A percentile compares a stretch with the other conserved stretches of the same genome.
These are phyloP conservation scores for Bruchidius siliquastri DNA, from an alignment of 2,888 invertebrate genomes.

Conservation along the genomic window DNA sequence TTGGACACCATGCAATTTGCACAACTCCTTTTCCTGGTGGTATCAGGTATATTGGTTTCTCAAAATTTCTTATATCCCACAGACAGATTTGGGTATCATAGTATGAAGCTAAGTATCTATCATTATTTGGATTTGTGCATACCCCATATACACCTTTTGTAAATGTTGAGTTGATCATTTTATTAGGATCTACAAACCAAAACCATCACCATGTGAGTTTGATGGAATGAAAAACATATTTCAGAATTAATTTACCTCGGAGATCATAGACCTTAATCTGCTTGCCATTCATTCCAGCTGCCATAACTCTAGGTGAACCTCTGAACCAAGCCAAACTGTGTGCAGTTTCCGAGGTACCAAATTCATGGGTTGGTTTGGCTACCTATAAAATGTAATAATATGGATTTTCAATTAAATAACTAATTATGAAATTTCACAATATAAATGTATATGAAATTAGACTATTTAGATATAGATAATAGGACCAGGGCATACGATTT, in stretches of 20 bases:
- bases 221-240: no score
- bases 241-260: slow-evolving; percentile 58
- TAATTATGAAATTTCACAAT: no score
- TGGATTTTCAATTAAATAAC: no score
- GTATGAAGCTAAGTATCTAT: slow-evolving; percentile 78
- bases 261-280: slow-evolving; percentile 85
- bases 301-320: slow-evolving; percentile 66
- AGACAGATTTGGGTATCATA: slow-evolving; percentile 75
- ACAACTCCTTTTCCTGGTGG: slow-evolving; percentile 65
- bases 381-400: slow-evolving; percentile 23
- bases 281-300: slow-evolving; percentile 88
- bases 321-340: slow-evolving; percentile 83
- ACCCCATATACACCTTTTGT: slow-evolving; percentile 84
- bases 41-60: slow-evolving; percentile 74
- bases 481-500: no score
- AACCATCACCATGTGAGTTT: not conserved
- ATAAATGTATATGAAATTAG: no score
- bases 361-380: slow-evolving; percentile 63
- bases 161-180: slow-evolving; percentile 61
- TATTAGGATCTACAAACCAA: slow-evolving; percentile 60
- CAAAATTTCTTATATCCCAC: slow-evolving; percentile 86
- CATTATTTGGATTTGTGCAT: slow-evolving; percentile 71
- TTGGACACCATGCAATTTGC: slow-evolving; percentile 85
- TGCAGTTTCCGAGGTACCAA: slow-evolving; percentile 78
- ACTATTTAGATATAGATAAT: no score